Percentiles rank a stretch among this genome's conserved stretches.
Conservation (phyloP, 1,140 invertebrate species). For the Odontomachus brunneus region DNA sequence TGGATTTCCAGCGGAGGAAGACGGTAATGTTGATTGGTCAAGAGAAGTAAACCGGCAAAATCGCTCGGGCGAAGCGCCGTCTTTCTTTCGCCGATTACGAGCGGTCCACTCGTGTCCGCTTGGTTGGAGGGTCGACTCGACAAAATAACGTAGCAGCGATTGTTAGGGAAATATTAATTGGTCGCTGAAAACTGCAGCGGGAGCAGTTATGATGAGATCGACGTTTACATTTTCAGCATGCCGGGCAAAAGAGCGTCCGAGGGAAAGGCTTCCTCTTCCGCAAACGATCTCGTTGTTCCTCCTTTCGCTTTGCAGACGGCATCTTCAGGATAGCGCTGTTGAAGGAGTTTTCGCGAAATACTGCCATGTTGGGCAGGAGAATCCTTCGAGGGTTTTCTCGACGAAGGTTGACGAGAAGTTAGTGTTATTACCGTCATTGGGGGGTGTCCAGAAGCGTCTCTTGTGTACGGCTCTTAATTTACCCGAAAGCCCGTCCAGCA, state of each 20-base stretch:
- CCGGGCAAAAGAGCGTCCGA: neutral
- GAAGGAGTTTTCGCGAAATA: constrained; percentile 32
- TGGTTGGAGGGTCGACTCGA: neutral
- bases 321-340: constrained; percentile 9
- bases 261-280: constrained; percentile 17
- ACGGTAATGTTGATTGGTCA: constrained; percentile 21
- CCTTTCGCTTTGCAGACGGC: constrained; percentile 29
- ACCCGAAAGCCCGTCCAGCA: constrained; percentile 59
- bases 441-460: constrained; percentile 70
- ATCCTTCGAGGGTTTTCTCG: constrained; percentile 57
- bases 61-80: constrained; percentile 15
- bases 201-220: neutral
- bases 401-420: constrained; percentile 78
- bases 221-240: neutral
- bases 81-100: constrained; percentile 29
- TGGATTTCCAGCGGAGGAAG: constrained; percentile 4
- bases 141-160: neutral
- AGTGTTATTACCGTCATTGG: constrained; percentile 81
- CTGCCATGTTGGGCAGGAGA: constrained; percentile 25
- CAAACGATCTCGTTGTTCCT: constrained; percentile 42
- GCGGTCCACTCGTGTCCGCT: neutral
- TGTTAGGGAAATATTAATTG: constrained; percentile 35
- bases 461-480: constrained; percentile 76
- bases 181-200: neutral
- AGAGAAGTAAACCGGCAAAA: constrained; percentile 16